A percentile compares a stretch with the other conserved stretches of the same genome.
Conservation (phyloP, 2,797 vertebrate genomes). For the Ctenosaura bakeri region DNA sequence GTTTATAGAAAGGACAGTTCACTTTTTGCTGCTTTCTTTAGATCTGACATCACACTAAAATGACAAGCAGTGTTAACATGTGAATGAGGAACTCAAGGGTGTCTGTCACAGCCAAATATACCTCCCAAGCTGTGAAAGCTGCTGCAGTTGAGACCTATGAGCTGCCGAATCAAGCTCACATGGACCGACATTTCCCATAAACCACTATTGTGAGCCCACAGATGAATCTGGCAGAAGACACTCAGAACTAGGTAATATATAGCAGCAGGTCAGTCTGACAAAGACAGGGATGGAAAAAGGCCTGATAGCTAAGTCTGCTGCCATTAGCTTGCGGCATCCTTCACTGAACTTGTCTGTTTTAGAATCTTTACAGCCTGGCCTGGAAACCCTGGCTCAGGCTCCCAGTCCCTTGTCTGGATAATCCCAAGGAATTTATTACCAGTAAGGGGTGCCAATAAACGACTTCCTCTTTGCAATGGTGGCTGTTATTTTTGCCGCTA, state of each 20-base stretch:
- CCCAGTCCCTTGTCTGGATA: background rate
- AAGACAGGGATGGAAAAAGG: background rate
- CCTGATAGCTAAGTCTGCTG: background rate
- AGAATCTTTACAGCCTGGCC: background rate
- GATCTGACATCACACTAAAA: too few species aligned
- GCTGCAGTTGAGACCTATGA: background rate
- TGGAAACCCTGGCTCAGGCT: background rate
- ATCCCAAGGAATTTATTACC: slow-evolving; percentile 82
- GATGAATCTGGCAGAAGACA: background rate
- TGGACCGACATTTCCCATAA: background rate
- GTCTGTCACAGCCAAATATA: background rate
- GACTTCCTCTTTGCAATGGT: slow-evolving; percentile 99
- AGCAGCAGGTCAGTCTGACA: background rate
- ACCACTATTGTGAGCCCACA: background rate
- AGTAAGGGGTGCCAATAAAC: slow-evolving; percentile 98
- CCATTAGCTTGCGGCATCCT: background rate
- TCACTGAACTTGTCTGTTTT: background rate
- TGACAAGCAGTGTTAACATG: background rate
- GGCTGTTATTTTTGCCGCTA: slow-evolving; percentile 98
- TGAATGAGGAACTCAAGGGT: background rate
- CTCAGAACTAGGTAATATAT: background rate
- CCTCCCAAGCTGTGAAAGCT: background rate
- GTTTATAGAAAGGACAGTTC: background rate
- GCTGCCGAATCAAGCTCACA: background rate
- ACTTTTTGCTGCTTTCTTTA: background rate